A percentile compares a stretch with the other conserved stretches of the same genome.
These are phyloP conservation scores for Sisyra terminalis DNA, from an alignment of 2,888 invertebrate species.

Conservation along the genomic window DNA sequence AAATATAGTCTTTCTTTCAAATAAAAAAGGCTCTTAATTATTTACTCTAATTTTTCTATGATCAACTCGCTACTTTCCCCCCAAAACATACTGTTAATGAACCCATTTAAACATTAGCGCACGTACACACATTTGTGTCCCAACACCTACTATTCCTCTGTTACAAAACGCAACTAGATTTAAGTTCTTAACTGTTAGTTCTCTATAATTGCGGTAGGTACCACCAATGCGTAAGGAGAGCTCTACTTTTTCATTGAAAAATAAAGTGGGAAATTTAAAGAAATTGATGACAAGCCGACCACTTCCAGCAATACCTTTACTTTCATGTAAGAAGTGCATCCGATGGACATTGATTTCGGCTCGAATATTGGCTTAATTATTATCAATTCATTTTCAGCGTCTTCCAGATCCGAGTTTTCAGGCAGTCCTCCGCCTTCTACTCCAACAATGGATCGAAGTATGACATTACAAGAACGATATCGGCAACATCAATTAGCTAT, in stretches of 20 bases:
- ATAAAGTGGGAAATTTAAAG: slow-evolving; percentile 32
- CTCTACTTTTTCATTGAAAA: slow-evolving; percentile 21
- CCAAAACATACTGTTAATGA: neutral
- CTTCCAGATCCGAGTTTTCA: slow-evolving; percentile 19
- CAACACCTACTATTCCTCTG: neutral
- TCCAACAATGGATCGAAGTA: slow-evolving; percentile 15
- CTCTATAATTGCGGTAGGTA: no score
- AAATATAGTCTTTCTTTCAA: no score
- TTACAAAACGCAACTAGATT: neutral
- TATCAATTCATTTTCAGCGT: slow-evolving; percentile 14
- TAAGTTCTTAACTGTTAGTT: no score
- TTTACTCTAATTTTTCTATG: no score
- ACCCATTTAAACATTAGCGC: neutral
- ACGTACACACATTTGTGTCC: neutral
- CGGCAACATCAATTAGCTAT: slow-evolving; percentile 38
- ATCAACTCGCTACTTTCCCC: neutral
- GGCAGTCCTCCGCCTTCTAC: slow-evolving; percentile 16
- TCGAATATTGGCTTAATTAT: slow-evolving; percentile 5
- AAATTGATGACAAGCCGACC: slow-evolving; percentile 30
- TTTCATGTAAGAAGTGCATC: slow-evolving; percentile 10
- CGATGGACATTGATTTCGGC: neutral
- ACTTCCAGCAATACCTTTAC: slow-evolving; percentile 34
- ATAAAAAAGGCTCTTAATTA: no score
- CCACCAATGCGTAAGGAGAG: slow-evolving; percentile 21
- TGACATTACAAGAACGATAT: slow-evolving; percentile 35